Percentiles rank a stretch among this genome's conserved stretches.
Conservation (phyloP, 2,113 vertebrate genomes). For the Thermophis baileyi region DNA sequence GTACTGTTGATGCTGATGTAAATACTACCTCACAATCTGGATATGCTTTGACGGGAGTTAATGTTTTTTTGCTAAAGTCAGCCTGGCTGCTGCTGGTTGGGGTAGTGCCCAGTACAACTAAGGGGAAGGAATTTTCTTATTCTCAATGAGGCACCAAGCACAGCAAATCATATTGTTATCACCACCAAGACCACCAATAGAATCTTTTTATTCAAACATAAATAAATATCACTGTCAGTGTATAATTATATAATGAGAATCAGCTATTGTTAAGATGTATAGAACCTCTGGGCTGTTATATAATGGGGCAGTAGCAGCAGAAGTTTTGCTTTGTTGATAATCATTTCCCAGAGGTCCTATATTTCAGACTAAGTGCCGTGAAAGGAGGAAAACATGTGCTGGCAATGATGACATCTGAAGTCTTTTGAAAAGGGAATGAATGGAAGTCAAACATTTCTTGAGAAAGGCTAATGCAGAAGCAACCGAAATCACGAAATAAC, state of each 20-base stretch:
- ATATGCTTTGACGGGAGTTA: not conserved
- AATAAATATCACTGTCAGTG: not conserved
- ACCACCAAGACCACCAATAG: not conserved
- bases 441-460: not conserved
- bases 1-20: not conserved
- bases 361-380: not conserved
- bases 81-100: not conserved
- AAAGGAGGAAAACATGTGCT: not conserved
- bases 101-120: not conserved
- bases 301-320: not conserved
- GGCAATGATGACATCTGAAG: not conserved
- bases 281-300: not conserved
- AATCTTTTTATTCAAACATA: not conserved
- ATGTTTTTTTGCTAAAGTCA: not conserved
- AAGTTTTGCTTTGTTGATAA: not conserved
- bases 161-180: not conserved
- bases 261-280: not conserved
- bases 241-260: not conserved
- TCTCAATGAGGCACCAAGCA: not conserved
- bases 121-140: not conserved
- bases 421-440: not conserved
- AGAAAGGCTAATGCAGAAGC: not conserved
- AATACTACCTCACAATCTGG: not conserved
- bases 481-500: not conserved
- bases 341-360: not conserved